Conservation (phyloP, 1,140 invertebrate genomes). For the Ips nitidus region DNA sequence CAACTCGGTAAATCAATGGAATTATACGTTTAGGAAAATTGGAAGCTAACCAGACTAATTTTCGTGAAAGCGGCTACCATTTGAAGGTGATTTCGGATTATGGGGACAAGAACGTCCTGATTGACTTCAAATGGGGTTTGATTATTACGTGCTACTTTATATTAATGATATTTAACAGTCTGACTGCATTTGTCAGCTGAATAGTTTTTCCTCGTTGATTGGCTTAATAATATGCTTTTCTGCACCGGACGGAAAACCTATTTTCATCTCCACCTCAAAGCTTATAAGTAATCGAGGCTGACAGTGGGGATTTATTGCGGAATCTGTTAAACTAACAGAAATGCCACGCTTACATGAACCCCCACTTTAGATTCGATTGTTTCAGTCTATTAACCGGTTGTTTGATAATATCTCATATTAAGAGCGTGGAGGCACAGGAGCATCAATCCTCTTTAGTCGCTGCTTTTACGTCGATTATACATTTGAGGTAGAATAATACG, state of each 20-base stretch:
- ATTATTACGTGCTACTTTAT: no score
- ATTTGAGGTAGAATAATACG: not conserved
- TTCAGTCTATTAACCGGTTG: slow-evolving; percentile 8
- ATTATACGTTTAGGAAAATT: slow-evolving; percentile 35
- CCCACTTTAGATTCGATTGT: slow-evolving; percentile 6
- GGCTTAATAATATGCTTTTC: no score
- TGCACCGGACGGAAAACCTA: no score
- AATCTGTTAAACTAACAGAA: slow-evolving; percentile 15
- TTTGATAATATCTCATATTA: slow-evolving; percentile 11
- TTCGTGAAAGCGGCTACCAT: slow-evolving; percentile 29
- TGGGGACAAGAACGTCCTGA: not conserved
- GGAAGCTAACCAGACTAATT: slow-evolving; percentile 36
- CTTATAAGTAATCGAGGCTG: no score
- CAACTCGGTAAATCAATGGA: slow-evolving; percentile 37
- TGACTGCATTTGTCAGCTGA: no score
- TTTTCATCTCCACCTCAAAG: no score
- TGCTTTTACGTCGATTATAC: slow-evolving; percentile 1
- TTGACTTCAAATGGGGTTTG: no score
- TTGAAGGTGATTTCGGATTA: slow-evolving; percentile 25
- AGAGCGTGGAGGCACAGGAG: not conserved
- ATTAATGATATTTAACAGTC: no score
- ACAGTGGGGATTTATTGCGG: slow-evolving; percentile 4
- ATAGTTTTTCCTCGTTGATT: no score
- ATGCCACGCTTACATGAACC: slow-evolving; percentile 11
- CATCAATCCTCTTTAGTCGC: slow-evolving; percentile 1